Conservation (phyloP, 2,888 invertebrate genomes). For the Sminthurinus aureus region DNA sequence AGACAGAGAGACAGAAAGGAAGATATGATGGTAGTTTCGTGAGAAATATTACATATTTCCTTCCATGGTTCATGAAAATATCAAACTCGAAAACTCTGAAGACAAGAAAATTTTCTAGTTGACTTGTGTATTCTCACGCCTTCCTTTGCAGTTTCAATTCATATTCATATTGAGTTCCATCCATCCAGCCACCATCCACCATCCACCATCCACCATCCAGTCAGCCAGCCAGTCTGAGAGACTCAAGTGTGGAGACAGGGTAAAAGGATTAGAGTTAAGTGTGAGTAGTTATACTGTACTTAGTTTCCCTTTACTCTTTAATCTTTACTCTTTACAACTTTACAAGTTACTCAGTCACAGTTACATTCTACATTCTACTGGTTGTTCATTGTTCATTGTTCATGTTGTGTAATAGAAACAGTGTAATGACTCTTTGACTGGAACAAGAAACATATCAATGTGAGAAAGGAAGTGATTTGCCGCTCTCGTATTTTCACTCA, state of each 20-base stretch:
- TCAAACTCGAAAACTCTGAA: conserved; percentile 1
- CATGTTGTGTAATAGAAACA: neutral
- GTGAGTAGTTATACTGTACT: too few relatives aligned
- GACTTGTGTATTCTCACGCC: conserved; percentile 36
- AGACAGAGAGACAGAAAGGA: conserved; percentile 1
- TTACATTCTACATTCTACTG: too few relatives aligned
- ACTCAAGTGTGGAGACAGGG: neutral
- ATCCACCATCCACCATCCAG: too few relatives aligned
- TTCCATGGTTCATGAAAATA: conserved; percentile 35
- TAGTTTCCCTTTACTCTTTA: neutral
- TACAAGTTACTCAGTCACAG: too few relatives aligned
- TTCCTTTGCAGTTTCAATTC: too few relatives aligned
- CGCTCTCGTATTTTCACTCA: conserved; percentile 38
- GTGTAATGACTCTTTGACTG: neutral
- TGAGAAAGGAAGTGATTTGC: conserved; percentile 59
- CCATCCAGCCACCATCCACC: too few relatives aligned
- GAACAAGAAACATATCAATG: conserved; percentile 49
- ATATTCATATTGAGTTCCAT: too few relatives aligned
- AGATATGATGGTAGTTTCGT: conserved; percentile 21
- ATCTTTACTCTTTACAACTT: neutral
- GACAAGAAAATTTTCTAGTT: conserved; percentile 29
- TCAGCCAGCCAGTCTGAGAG: too few relatives aligned
- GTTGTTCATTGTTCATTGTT: neutral
- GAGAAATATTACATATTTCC: conserved; percentile 40
- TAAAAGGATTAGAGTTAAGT: neutral